A percentile compares a stretch with the other conserved stretches of the same genome.
Evolutionary conservation across 2,113 vertebrate species (phyloP).

Genomic region (Calypte anna): DNA sequence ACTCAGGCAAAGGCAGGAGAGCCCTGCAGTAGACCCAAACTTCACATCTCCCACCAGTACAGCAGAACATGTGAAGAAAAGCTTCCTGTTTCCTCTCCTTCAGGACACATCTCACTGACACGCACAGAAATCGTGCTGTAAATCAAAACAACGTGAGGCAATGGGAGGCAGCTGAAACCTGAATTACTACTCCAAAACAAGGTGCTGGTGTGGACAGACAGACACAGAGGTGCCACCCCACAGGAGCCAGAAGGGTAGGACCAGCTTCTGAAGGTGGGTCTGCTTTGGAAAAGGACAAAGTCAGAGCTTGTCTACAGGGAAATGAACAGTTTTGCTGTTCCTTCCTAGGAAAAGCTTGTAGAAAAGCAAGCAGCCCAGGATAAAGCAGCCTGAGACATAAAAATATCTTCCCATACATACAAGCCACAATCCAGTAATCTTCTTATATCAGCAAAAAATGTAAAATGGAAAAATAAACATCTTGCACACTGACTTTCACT

Average conservation of each 20-base stretch:
- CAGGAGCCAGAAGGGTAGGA: background rate
- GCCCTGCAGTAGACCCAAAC: fast-evolving
- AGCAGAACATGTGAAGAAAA: background rate
- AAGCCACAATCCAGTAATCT: background rate
- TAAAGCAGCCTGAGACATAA: background rate
- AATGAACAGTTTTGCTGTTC: background rate
- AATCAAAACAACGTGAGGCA: background rate
- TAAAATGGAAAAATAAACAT: background rate
- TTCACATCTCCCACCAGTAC: background rate
- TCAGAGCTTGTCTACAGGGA: background rate
- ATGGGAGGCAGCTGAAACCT: background rate
- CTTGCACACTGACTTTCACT: background rate
- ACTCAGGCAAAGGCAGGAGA: background rate
- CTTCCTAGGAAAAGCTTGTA: background rate
- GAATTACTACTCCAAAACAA: fast-evolving
- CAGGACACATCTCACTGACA: background rate
- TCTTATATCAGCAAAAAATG: background rate
- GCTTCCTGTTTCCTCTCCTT: background rate
- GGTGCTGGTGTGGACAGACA: fast-evolving
- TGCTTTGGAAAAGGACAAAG: background rate
- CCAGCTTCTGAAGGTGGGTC: background rate
- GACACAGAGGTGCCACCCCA: background rate
- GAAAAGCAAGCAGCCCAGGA: background rate
- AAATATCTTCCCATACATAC: background rate
- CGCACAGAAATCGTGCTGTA: fast-evolving